Conservation (phyloP, 1,140 invertebrate species). For the Triops longicaudatus region DNA sequence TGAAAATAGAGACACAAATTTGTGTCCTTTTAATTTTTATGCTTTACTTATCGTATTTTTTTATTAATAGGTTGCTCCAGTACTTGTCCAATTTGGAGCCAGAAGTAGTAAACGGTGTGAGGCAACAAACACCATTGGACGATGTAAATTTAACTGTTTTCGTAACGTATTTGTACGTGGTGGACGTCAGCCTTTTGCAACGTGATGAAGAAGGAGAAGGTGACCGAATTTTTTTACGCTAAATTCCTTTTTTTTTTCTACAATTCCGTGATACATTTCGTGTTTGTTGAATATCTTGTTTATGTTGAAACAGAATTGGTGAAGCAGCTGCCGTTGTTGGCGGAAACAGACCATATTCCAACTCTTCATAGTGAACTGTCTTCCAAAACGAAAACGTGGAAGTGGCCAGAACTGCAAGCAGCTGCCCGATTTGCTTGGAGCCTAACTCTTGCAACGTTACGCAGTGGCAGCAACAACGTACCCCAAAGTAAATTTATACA, state of each 20-base stretch:
- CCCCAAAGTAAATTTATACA: neutral
- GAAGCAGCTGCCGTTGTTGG: constrained; percentile 59
- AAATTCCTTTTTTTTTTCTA: neutral
- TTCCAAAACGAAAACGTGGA: constrained; percentile 48
- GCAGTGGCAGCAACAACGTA: constrained; percentile 35
- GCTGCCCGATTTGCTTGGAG: constrained; percentile 69
- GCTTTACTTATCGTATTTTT: neutral
- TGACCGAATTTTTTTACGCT: constrained; percentile 33
- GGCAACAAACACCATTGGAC: constrained; percentile 45
- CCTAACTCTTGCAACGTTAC: constrained; percentile 67
- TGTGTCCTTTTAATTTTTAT: no score
- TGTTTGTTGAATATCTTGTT: constrained; percentile 29
- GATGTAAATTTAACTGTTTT: constrained; percentile 65
- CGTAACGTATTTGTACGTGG: constrained; percentile 72
- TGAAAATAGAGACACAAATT: no score
- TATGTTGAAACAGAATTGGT: constrained; percentile 47
- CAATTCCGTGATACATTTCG: neutral
- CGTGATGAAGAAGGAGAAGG: constrained; percentile 50
- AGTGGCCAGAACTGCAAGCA: constrained; percentile 56
- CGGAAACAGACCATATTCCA: constrained; percentile 54
- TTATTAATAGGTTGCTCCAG: constrained; percentile 39
- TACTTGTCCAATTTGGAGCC: constrained; percentile 41
- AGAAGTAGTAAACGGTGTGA: constrained; percentile 38
- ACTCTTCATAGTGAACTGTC: constrained; percentile 49
- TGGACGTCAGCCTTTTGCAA: constrained; percentile 71